These are phyloP conservation scores for Austrofundulus limnaeus DNA, from an alignment of 2,113 vertebrate species.

Conservation along the genomic window DNA sequence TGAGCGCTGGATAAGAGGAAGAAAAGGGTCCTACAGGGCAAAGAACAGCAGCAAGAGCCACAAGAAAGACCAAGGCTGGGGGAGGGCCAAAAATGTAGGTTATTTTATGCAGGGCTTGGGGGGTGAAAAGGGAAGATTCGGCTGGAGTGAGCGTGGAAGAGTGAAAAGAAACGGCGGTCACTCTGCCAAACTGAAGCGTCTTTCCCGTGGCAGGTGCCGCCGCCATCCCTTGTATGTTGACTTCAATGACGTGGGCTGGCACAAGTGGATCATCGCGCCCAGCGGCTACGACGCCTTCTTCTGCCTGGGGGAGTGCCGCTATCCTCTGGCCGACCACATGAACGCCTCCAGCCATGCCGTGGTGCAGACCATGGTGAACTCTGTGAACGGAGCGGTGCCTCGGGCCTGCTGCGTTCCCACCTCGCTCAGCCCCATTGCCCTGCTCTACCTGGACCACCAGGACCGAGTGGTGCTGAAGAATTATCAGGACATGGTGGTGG, in stretches of 20 bases:
- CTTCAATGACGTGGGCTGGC: conserved; percentile 85
- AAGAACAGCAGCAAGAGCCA: conserved; percentile 60
- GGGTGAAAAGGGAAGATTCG: conserved; percentile 32
- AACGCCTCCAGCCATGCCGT: conserved; percentile 86
- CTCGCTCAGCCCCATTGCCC: conserved; percentile 82
- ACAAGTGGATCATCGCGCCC: conserved; percentile 85
- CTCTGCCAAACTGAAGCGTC: conserved; percentile 75
- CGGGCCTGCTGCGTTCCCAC: conserved; percentile 83
- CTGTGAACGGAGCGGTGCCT: conserved; percentile 81
- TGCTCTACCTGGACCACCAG: conserved; percentile 83
- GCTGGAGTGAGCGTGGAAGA: conserved; percentile 66
- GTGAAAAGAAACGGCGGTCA: conserved; percentile 78
- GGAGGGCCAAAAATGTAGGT: conserved; percentile 37
- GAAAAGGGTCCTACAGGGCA: conserved; percentile 60
- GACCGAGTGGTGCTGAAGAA: conserved; percentile 85
- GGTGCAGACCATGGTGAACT: conserved; percentile 86
- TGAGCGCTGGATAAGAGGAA: conserved; percentile 56
- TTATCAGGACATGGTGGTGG: conserved; percentile 87
- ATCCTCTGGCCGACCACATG: conserved; percentile 85
- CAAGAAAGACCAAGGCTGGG: conserved; percentile 46
- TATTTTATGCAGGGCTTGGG: conserved; percentile 45
- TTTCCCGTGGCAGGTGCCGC: conserved; percentile 77
- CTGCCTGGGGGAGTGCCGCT: conserved; percentile 84
- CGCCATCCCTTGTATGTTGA: conserved; percentile 84
- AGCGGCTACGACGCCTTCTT: conserved; percentile 85